Conservation (phyloP, 2,113 vertebrate genomes). For the Microcebus lehilahytsara region DNA sequence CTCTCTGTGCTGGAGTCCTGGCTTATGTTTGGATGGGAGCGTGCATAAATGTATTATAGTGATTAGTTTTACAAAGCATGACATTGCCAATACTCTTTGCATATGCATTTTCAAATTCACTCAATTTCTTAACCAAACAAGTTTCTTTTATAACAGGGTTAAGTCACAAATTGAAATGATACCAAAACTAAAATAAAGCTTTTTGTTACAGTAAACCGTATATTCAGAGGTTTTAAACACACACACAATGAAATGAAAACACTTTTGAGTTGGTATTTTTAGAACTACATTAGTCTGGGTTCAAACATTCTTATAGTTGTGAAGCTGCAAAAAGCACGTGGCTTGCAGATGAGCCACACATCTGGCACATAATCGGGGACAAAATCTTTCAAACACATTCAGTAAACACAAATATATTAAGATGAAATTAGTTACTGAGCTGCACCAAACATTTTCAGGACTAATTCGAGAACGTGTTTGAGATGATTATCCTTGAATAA, state of each 20-base stretch:
- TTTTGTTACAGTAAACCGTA: background rate
- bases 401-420: background rate
- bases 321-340: rapidly evolving
- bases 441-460: rapidly evolving
- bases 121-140: background rate
- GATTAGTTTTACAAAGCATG: rapidly evolving
- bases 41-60: rapidly evolving
- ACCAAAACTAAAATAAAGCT: background rate
- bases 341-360: rapidly evolving
- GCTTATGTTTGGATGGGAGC: background rate
- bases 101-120: rapidly evolving
- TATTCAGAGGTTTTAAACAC: background rate
- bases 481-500: background rate
- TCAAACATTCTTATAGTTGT: rapidly evolving
- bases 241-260: too few relatives aligned
- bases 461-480: background rate
- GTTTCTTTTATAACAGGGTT: background rate
- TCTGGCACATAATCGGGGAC: rapidly evolving
- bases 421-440: rapidly evolving
- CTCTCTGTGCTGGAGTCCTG: background rate
- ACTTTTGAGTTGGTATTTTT: background rate
- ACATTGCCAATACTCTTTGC: rapidly evolving
- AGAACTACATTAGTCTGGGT: background rate
- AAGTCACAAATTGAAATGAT: background rate
- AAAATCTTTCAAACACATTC: rapidly evolving